Evolutionary conservation across 2,113 vertebrate species (phyloP).

Genomic region (Nibea coibor): DNA sequence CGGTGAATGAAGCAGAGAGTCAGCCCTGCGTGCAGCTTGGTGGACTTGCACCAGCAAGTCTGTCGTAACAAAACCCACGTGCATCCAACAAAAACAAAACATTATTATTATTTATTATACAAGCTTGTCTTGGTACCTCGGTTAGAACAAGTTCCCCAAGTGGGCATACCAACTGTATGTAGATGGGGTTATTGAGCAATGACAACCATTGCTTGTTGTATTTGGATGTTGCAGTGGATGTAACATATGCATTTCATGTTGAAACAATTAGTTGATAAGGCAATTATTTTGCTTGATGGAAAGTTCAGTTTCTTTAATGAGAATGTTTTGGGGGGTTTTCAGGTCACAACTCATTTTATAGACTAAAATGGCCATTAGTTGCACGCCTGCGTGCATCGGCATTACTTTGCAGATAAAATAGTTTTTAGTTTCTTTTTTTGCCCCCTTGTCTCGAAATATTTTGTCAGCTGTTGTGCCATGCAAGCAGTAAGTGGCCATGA

Average conservation of each 20-base stretch:
- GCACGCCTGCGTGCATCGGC: background rate
- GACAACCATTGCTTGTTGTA: background rate
- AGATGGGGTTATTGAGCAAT: background rate
- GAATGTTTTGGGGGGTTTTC: background rate
- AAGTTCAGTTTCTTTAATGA: background rate
- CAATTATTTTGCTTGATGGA: background rate
- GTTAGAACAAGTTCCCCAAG: background rate
- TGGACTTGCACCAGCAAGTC: background rate
- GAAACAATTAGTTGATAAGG: background rate
- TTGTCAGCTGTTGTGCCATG: constrained; percentile 25
- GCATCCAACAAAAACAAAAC: background rate
- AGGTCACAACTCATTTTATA: background rate
- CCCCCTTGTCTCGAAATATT: constrained; percentile 13
- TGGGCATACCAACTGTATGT: background rate
- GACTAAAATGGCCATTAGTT: background rate
- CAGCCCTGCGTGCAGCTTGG: background rate
- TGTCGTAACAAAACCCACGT: background rate
- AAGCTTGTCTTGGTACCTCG: background rate
- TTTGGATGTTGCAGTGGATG: background rate
- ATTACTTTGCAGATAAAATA: background rate
- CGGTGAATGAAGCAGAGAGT: background rate
- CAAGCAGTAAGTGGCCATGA: background rate
- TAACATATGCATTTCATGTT: background rate
- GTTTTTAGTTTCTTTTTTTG: background rate
- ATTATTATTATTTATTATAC: background rate